A percentile compares a stretch with the other conserved stretches of the same genome.
phyloP scores from a whole-genome alignment of 2,888 invertebrate species.

The Antitype chi region DNA sequence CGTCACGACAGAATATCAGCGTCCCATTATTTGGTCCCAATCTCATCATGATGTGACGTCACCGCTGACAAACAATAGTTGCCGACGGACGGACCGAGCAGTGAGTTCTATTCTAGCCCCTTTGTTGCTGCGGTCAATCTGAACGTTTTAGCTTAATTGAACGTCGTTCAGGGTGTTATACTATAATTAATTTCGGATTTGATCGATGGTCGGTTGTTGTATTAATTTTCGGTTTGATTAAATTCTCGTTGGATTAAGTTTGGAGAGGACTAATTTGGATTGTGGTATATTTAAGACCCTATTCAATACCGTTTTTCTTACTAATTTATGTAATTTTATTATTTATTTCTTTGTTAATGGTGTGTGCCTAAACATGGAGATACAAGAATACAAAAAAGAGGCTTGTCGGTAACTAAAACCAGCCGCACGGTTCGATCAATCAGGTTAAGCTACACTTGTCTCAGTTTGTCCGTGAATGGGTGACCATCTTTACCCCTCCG shows the following conservation, averaged over 20 bases:
- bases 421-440: too few species aligned
- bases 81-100: background rate
- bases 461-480: too few species aligned
- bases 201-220: slow-evolving; percentile 21
- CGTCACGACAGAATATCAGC: slow-evolving; percentile 16
- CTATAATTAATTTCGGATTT: slow-evolving; percentile 41
- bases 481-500: too few species aligned
- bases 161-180: slow-evolving; percentile 22
- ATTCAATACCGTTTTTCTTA: too few species aligned
- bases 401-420: too few species aligned
- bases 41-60: slow-evolving; percentile 51
- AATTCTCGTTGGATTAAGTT: background rate
- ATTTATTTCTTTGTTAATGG: background rate
- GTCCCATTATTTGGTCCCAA: slow-evolving; percentile 39
- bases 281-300: background rate
- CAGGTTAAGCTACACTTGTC: too few species aligned
- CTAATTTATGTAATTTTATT: background rate
- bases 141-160: slow-evolving; percentile 55
- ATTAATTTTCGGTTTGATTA: slow-evolving; percentile 32
- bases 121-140: slow-evolving; percentile 55
- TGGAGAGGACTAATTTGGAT: background rate
- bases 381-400: too few species aligned
- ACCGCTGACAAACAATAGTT: slow-evolving; percentile 44
- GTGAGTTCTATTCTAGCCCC: slow-evolving; percentile 34
- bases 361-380: background rate